These are phyloP conservation scores for Lasiurus cinereus DNA, from an alignment of 2,113 vertebrate genomes.

Conservation along the genomic window DNA sequence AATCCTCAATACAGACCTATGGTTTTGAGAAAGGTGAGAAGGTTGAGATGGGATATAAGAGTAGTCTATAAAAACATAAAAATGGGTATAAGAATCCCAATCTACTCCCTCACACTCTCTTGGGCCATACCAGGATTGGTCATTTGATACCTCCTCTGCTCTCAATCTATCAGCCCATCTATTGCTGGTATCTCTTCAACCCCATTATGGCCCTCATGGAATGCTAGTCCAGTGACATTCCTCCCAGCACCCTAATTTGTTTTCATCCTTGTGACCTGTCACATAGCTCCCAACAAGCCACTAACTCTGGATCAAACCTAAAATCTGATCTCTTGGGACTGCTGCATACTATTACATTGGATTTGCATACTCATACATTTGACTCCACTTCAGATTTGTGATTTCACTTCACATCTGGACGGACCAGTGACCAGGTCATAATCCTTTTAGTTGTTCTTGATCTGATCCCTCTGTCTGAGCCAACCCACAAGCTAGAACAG, in stretches of 20 bases:
- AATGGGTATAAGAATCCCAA: not conserved
- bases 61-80: not conserved
- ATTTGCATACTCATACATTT: not conserved
- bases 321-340: slow-evolving; percentile 1
- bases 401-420: not conserved
- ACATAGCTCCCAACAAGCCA: not conserved
- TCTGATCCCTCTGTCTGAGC: not conserved
- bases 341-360: not conserved
- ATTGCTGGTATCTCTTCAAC: not conserved
- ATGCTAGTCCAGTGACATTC: not conserved
- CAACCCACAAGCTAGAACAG: not conserved
- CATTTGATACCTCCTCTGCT: not conserved
- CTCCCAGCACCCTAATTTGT: not conserved
- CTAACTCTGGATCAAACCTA: not conserved
- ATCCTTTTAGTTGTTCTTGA: not conserved
- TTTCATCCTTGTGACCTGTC: not conserved
- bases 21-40: not conserved
- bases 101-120: not conserved
- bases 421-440: not conserved
- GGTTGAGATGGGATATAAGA: not conserved
- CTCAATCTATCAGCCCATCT: not conserved
- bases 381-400: not conserved
- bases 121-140: not conserved
- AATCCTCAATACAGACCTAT: not conserved
- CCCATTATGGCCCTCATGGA: not conserved